These are phyloP conservation scores for Drosophila tsacasi DNA, from an alignment of 1,140 invertebrate genomes.

Conservation along the genomic window DNA sequence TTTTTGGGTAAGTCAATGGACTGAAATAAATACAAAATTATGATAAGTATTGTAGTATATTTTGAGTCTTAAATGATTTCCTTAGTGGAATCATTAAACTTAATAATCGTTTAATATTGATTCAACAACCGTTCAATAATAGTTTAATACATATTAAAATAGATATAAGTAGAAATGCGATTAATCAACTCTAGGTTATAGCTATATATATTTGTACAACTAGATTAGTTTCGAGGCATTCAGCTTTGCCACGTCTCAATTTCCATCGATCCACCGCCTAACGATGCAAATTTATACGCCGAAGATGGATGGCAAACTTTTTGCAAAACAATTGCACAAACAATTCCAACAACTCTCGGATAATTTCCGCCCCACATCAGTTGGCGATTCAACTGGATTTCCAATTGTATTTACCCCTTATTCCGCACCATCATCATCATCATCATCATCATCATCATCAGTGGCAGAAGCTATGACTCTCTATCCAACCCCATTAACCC, in stretches of 20 bases:
- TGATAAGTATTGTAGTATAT: too few species aligned
- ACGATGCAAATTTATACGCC: conserved; percentile 20
- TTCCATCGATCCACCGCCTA: conserved; percentile 3
- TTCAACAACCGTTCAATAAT: too few species aligned
- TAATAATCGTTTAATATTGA: too few species aligned
- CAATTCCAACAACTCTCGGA: conserved; percentile 27
- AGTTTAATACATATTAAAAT: not conserved
- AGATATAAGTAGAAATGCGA: not conserved
- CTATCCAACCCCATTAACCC: not conserved
- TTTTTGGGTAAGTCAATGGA: conserved; percentile 94
- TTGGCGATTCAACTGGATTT: conserved; percentile 20
- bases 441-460: conserved; percentile 15
- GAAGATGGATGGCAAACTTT: conserved; percentile 31
- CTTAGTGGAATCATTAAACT: too few species aligned
- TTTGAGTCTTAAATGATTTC: too few species aligned
- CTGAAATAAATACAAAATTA: not conserved
- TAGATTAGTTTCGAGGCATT: not conserved
- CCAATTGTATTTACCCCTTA: conserved; percentile 24
- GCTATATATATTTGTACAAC: not conserved
- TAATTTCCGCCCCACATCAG: conserved; percentile 18
- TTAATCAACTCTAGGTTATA: not conserved
- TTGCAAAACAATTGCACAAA: conserved; percentile 38
- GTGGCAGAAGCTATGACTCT: conserved; percentile 23
- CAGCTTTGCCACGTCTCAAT: not conserved
- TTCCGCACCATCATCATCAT: conserved; percentile 15